phyloP scores from a whole-genome alignment of 2,113 vertebrate species.

The Trematomus loennbergii region DNA sequence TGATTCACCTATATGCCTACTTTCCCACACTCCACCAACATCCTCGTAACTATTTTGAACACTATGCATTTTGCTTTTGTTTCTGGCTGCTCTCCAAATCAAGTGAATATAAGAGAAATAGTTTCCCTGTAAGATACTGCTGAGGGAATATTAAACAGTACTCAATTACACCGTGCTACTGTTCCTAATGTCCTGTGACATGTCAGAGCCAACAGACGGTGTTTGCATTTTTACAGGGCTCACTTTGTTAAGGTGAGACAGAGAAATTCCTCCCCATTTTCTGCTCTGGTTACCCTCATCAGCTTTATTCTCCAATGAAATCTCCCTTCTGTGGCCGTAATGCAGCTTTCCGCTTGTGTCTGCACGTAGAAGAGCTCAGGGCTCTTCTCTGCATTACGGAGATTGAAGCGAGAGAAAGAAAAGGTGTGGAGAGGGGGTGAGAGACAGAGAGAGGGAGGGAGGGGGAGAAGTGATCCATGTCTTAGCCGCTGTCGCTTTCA shows the following conservation, averaged over 20 bases:
- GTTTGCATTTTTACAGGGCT: conserved; percentile 18
- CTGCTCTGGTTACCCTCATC: conserved; percentile 44
- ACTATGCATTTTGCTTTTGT: background rate
- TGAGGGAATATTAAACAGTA: conserved; percentile 22
- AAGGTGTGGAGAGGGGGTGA: background rate
- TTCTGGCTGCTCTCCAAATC: conserved; percentile 16
- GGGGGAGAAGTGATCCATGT: conserved; percentile 31
- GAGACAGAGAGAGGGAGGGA: background rate
- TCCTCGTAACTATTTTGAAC: background rate
- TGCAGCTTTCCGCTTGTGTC: conserved; percentile 76
- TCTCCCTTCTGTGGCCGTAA: conserved; percentile 65
- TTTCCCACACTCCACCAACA: conserved; percentile 17
- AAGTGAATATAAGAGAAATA: background rate
- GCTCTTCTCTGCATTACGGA: conserved; percentile 67
- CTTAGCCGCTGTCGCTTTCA: conserved; percentile 44
- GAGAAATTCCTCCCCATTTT: conserved; percentile 33
- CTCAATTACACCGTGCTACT: conserved; percentile 14
- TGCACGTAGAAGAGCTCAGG: conserved; percentile 74
- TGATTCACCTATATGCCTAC: conserved; percentile 56
- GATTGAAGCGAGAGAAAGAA: conserved; percentile 49
- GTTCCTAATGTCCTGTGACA: conserved; percentile 12
- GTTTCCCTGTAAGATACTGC: background rate
- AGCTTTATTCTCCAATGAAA: conserved; percentile 63
- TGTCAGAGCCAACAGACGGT: conserved; percentile 26
- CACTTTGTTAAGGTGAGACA: conserved; percentile 42